These are phyloP conservation scores for Alectura lathami DNA, from an alignment of 2,113 vertebrate genomes.

Conservation along the genomic window DNA sequence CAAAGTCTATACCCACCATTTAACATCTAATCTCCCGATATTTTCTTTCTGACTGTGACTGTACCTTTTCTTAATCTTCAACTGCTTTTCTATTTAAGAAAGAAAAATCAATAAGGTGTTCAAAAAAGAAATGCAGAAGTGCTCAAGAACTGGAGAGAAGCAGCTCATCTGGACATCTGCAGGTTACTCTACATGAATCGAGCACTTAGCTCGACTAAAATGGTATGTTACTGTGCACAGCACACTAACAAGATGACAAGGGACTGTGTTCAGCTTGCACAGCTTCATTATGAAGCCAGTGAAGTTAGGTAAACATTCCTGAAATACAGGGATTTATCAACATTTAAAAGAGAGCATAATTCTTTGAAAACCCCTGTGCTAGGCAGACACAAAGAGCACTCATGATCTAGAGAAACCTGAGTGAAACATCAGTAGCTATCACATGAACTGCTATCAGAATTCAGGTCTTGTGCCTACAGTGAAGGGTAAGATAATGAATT, in stretches of 20 bases:
- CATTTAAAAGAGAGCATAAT: not conserved
- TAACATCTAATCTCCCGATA: not conserved
- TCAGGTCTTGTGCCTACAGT: not conserved
- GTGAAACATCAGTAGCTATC: not conserved
- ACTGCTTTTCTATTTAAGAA: not conserved
- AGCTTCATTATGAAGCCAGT: not conserved
- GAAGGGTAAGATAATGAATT: constrained; percentile 12
- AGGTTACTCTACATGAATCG: not conserved
- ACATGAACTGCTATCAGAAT: not conserved
- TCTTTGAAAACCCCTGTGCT: not conserved
- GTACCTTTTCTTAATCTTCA: not conserved
- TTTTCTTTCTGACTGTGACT: not conserved
- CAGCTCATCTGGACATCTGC: not conserved
- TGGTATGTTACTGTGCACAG: not conserved
- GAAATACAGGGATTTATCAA: not conserved
- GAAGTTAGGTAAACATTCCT: constrained; percentile 1
- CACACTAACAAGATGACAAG: constrained; percentile 1
- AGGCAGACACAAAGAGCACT: not conserved
- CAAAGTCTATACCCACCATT: not conserved
- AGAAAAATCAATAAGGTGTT: not conserved
- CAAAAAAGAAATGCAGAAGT: not conserved
- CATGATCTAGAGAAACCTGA: not conserved
- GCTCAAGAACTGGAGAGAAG: not conserved
- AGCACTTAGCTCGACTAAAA: not conserved
- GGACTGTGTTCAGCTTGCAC: not conserved